Evolutionary conservation across 2,113 vertebrate genomes (phyloP), one percentile per base, ranked within the genome.

Genomic region (Myotis lucifugus): DNA sequence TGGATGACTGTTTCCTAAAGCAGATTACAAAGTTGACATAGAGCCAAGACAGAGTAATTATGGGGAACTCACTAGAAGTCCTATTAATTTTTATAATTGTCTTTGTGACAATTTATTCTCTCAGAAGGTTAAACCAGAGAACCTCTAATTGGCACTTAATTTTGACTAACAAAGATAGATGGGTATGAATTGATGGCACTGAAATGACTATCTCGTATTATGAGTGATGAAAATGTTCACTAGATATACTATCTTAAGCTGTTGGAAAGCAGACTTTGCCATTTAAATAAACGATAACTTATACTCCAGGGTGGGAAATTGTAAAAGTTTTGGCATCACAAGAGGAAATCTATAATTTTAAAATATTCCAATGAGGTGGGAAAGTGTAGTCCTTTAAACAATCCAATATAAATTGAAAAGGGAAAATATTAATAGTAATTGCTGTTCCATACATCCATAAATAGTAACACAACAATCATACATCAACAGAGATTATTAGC

Each of bases 51-150:
- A 54, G 37, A 90, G 10, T 84, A 76, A 89, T 67, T 54, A n/a
- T 23, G 6, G 23, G 8, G n/a, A 61, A 81, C 15, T 86, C 50
- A 91, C 21, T 82, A n/a, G 17, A 83, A 87, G 37, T 61, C 37
- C 5, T 67, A 52, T 34, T 95, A 82, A 85, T 74, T 91, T 92
- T 85, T 66, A 18, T 93, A 95, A 79, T 85, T 88, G 48, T 67
- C 32, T 85, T 69, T n/a, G 34, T 40, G 73, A 66, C 34, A 83
- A 29, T 86, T 88, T 94, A 83, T 82, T 67, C 1, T 91, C 48
- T 79, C 23, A n/a, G 13, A 88, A 88, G 25, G 25, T 92, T 88
- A 91, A 34, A 74, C 2, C 2, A 61, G 54, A 76, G 54, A 88
- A 50, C 6, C 1, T 83, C 19, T 67, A 72, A 7, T 52, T 66